phyloP scores from a whole-genome alignment of 2,888 invertebrate species.

The Chalcosyrphus nemorum region DNA sequence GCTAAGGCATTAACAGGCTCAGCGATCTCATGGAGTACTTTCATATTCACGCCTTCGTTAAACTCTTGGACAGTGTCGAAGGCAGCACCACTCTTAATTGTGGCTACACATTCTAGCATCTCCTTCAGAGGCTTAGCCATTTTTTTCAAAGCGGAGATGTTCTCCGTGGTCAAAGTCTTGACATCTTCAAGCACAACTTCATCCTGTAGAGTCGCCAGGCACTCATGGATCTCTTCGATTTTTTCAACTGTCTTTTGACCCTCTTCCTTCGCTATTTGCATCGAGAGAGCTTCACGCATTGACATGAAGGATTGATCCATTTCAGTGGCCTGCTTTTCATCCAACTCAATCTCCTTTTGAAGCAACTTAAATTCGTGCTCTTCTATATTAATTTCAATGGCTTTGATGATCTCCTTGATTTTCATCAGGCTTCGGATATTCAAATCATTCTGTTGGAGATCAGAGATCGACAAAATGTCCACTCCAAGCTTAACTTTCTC shows the following conservation, averaged over 20 bases:
- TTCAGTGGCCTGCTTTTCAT: conserved; percentile 77
- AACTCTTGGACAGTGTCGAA: conserved; percentile 66
- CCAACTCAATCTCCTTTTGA: conserved; percentile 78
- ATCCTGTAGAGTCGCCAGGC: conserved; percentile 75
- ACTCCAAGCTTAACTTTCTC: conserved; percentile 79
- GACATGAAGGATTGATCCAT: conserved; percentile 77
- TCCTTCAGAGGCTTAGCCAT: conserved; percentile 78
- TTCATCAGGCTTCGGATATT: conserved; percentile 77
- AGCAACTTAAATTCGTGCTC: conserved; percentile 79
- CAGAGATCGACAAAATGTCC: conserved; percentile 76
- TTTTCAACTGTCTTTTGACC: conserved; percentile 74
- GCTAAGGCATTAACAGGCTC: conserved; percentile 74
- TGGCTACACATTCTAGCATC: conserved; percentile 78
- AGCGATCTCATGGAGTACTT: conserved; percentile 76
- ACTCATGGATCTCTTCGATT: conserved; percentile 79
- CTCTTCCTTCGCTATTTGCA: conserved; percentile 78
- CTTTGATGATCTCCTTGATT: conserved; percentile 77
- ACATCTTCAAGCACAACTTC: conserved; percentile 43
- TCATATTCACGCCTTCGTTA: conserved; percentile 51
- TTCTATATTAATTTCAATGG: conserved; percentile 79
- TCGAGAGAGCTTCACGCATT: conserved; percentile 78
- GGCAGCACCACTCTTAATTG: conserved; percentile 76
- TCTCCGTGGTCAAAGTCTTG: conserved; percentile 41
- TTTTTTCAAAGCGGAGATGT: conserved; percentile 76
- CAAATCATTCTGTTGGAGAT: conserved; percentile 76